These are phyloP conservation scores for Gyps fulvus DNA, from an alignment of 2,113 vertebrate genomes.

Conservation along the genomic window DNA sequence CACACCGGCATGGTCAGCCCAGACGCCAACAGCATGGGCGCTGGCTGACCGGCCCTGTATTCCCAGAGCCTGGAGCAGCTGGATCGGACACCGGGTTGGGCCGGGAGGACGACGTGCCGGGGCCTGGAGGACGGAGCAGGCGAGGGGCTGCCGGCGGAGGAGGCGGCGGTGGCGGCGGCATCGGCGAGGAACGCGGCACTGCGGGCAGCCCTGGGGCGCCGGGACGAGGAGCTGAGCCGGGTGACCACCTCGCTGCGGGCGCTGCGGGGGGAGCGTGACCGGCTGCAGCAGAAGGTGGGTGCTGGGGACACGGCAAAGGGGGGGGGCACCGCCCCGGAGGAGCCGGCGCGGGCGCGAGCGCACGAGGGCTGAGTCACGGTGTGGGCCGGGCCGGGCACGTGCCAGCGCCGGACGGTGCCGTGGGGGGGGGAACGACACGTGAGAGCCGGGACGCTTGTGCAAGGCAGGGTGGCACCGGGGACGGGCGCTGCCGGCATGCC, in stretches of 20 bases:
- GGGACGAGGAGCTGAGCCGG: slow-evolving; percentile 69
- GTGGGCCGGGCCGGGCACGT: not conserved
- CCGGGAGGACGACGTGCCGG: not conserved
- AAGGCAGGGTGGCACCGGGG: not conserved
- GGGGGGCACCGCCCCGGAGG: not conserved
- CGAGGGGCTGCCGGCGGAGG: not conserved
- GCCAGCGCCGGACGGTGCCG: not conserved
- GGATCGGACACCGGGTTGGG: slow-evolving; percentile 48
- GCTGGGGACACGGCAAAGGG: fast-evolving
- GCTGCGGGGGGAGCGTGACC: slow-evolving; percentile 74
- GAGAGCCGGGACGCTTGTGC: not conserved
- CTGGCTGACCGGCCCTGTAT: fast-evolving
- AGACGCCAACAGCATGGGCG: not conserved
- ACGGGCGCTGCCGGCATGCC: not conserved
- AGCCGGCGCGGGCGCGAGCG: not conserved
- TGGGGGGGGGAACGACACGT: not conserved
- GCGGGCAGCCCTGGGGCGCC: slow-evolving; percentile 41
- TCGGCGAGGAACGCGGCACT: slow-evolving; percentile 68
- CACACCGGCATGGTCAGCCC: fast-evolving
- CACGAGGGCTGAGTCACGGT: not conserved
- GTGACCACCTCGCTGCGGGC: slow-evolving; percentile 36
- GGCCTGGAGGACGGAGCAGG: slow-evolving; percentile 36
- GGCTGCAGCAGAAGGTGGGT: slow-evolving; percentile 71
- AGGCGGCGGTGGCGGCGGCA: not conserved
- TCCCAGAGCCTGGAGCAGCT: slow-evolving; percentile 79